These are phyloP conservation scores for Xestia ashworthii DNA, from an alignment of 2,888 invertebrate species.

Conservation along the genomic window DNA sequence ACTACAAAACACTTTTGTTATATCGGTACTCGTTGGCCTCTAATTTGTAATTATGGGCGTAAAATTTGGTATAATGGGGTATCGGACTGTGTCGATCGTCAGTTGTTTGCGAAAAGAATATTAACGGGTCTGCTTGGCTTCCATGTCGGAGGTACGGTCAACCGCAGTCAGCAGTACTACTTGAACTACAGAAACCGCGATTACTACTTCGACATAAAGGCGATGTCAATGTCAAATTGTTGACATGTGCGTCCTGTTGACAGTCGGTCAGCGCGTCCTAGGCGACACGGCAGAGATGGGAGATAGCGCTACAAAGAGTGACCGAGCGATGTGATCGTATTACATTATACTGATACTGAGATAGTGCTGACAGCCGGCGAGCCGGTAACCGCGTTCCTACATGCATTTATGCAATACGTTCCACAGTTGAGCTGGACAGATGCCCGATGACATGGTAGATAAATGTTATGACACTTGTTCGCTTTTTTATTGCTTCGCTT, in stretches of 20 bases:
- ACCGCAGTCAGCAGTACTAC: not conserved
- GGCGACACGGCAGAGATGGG: constrained; percentile 58
- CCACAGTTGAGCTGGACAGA: constrained; percentile 13
- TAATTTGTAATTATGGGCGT: constrained; percentile 83
- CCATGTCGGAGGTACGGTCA: constrained; percentile 73
- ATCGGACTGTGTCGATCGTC: constrained; percentile 75
- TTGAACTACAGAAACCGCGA: constrained; percentile 1
- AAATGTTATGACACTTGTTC: constrained; percentile 60
- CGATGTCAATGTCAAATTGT: constrained; percentile 25
- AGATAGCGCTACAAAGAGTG: constrained; percentile 75
- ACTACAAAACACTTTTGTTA: constrained; percentile 70
- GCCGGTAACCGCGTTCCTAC: constrained; percentile 20
- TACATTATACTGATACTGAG: constrained; percentile 52
- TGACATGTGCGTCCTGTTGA: constrained; percentile 50
- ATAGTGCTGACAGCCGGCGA: constrained; percentile 40
- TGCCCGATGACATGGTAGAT: constrained; percentile 60
- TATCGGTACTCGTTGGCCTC: constrained; percentile 71
- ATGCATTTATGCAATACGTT: constrained; percentile 59
- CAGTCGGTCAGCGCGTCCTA: constrained; percentile 25
- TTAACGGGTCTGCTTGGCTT: constrained; percentile 80
- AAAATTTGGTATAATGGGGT: constrained; percentile 81
- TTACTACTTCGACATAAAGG: constrained; percentile 19
- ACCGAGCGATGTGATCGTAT: constrained; percentile 70
- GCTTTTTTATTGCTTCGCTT: constrained; percentile 46
- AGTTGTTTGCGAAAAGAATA: constrained; percentile 83